Percentiles rank a stretch among this genome's conserved stretches.
Conservation (phyloP, 1,140 invertebrate species). For the Apis dorsata region DNA sequence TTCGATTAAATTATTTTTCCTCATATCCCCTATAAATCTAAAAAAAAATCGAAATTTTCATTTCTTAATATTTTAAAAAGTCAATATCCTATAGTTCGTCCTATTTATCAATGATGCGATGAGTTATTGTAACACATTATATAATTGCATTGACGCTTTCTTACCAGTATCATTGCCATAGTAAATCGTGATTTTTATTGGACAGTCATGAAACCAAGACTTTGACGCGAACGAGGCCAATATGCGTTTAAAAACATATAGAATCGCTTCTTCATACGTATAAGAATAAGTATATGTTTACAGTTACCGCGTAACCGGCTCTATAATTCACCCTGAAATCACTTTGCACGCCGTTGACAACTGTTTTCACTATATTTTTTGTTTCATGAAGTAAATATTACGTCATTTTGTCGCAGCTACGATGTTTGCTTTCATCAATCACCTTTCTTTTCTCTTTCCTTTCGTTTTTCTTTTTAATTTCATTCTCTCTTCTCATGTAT, state of each 20-base stretch:
- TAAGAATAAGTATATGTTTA: neutral
- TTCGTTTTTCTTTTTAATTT: neutral
- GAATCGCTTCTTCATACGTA: no score
- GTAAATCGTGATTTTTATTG: conserved; percentile 11
- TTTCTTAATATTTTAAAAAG: no score
- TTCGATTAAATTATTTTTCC: no score
- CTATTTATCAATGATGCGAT: neutral
- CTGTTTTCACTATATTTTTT: conserved; percentile 19
- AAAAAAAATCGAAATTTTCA: no score
- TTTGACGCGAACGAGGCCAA: neutral
- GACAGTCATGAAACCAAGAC: neutral
- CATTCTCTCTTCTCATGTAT: neutral
- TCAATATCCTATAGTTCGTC: neutral
- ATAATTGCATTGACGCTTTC: neutral
- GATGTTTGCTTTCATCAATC: neutral
- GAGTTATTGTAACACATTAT: neutral
- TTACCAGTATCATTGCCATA: neutral
- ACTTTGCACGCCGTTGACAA: conserved; percentile 15
- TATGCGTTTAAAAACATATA: neutral
- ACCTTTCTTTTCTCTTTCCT: neutral
- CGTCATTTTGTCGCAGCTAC: neutral
- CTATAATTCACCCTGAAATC: conserved; percentile 16
- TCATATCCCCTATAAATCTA: no score
- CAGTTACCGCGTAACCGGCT: neutral
- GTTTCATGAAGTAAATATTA: neutral